Evolutionary conservation across 2,888 invertebrate species (phyloP).

Genomic region (Girardia tigrina): DNA sequence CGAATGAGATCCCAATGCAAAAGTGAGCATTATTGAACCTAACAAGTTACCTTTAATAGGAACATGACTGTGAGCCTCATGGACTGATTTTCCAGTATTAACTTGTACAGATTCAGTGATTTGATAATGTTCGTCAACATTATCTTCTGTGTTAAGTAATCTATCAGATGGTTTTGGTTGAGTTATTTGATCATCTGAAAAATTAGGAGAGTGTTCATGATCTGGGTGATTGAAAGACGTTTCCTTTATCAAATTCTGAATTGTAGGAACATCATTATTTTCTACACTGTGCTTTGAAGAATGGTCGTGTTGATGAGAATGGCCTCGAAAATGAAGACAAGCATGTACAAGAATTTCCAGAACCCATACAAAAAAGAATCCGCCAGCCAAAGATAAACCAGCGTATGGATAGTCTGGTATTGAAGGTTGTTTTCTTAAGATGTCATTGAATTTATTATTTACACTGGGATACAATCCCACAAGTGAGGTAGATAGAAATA

Average conservation of each 20-base stretch:
- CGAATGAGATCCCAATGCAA: slow-evolving; percentile 30
- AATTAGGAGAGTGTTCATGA: background rate
- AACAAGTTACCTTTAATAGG: slow-evolving; percentile 21
- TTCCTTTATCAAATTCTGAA: background rate
- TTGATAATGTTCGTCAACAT: background rate
- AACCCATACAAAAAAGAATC: slow-evolving; percentile 34
- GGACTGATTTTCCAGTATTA: background rate
- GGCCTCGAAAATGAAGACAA: slow-evolving; percentile 15
- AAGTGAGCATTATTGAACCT: background rate
- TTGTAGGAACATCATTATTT: background rate
- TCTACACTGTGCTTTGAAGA: background rate
- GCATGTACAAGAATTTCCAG: slow-evolving; percentile 26
- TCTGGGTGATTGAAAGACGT: background rate
- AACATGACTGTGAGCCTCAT: background rate
- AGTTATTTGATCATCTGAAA: background rate
- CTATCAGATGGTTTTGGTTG: background rate
- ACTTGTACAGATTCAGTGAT: background rate
- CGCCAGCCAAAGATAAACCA: slow-evolving; percentile 11
- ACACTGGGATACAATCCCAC: slow-evolving; percentile 30
- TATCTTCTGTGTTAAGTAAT: background rate
- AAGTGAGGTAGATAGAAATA: slow-evolving; percentile 33
- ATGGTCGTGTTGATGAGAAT: background rate
- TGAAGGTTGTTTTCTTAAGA: background rate
- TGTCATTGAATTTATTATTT: slow-evolving; percentile 25
- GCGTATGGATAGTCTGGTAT: slow-evolving; percentile 20